Conservation (phyloP, 2,888 invertebrate genomes). For the Polyommatus iphigenia region DNA sequence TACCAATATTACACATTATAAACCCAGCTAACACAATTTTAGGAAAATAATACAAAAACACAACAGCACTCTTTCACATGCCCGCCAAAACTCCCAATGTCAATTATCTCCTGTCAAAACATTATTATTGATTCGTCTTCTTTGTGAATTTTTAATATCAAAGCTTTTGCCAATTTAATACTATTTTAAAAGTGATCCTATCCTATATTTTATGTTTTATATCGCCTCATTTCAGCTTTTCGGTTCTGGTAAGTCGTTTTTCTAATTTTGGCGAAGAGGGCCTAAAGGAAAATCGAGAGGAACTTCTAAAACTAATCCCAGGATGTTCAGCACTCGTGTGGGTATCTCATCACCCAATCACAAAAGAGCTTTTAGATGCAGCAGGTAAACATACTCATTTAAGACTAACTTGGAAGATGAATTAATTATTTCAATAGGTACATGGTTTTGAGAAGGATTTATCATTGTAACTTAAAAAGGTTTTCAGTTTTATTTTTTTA, state of each 20-base stretch:
- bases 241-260: slow-evolving; percentile 62
- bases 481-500: too few relatives aligned
- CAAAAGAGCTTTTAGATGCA: slow-evolving; percentile 81
- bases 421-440: background rate
- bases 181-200: background rate
- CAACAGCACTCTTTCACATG: too few relatives aligned
- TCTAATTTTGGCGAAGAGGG: slow-evolving; percentile 63
- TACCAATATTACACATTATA: too few relatives aligned
- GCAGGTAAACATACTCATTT: slow-evolving; percentile 76
- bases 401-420: too few relatives aligned
- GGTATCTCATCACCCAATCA: slow-evolving; percentile 67
- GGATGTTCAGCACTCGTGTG: slow-evolving; percentile 84
- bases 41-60: too few relatives aligned
- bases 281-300: slow-evolving; percentile 61
- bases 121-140: background rate
- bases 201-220: background rate
- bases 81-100: too few relatives aligned
- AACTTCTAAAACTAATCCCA: slow-evolving; percentile 78
- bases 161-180: background rate
- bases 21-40: too few relatives aligned
- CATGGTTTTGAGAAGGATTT: too few relatives aligned
- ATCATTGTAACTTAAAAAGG: too few relatives aligned
- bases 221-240: slow-evolving; percentile 53
- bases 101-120: background rate
- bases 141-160: background rate